phyloP scores from a whole-genome alignment of 2,797 vertebrate genomes.

The Neopelma chrysocephalum region DNA sequence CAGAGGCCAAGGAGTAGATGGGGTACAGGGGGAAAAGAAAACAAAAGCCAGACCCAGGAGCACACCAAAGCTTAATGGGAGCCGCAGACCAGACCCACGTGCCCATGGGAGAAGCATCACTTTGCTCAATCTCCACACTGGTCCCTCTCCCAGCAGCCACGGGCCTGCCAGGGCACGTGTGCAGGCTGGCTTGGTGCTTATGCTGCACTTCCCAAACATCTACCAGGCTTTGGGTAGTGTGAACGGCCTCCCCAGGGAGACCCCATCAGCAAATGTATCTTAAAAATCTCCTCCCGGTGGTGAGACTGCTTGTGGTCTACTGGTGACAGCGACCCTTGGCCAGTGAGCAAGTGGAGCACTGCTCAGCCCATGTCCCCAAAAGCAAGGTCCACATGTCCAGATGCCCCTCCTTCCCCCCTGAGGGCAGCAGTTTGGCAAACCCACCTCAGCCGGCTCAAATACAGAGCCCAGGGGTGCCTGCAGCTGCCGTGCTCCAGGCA shows the following conservation, averaged over 20 bases:
- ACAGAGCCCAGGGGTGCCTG: not conserved
- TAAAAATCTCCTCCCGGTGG: not conserved
- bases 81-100: accelerated
- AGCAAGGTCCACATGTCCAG: accelerated
- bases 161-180: accelerated
- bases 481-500: not conserved
- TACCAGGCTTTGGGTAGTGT: not conserved
- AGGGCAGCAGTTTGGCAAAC: not conserved
- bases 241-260: not conserved
- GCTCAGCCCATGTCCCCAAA: not conserved
- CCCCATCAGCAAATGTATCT: accelerated
- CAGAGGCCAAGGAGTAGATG: accelerated
- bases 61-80: not conserved
- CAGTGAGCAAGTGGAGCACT: not conserved
- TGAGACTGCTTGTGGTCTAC: not conserved
- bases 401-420: not conserved
- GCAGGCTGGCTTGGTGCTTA: not conserved
- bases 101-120: not conserved
- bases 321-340: not conserved
- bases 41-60: not conserved
- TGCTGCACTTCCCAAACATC: not conserved
- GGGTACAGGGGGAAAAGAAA: not conserved
- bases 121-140: accelerated
- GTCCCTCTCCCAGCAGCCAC: not conserved
- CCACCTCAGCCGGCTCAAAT: not conserved